Evolutionary conservation across 2,797 vertebrate species (phyloP).

Genomic region (Fratercula arctica): DNA sequence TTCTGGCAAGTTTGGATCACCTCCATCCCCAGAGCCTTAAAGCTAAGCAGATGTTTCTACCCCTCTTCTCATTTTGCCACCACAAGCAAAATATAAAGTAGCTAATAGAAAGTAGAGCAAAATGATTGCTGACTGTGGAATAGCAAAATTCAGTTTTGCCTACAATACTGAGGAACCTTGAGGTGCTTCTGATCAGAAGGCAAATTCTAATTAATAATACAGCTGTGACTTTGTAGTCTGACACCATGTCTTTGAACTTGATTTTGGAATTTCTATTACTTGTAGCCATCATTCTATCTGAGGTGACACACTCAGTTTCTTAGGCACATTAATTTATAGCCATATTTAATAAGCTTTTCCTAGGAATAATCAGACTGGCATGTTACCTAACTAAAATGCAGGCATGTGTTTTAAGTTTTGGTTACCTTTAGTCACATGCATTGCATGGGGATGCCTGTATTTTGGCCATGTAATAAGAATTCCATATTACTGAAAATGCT

Average conservation of each 20-base stretch:
- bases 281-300: not conserved
- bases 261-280: not conserved
- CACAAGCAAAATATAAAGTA: not conserved
- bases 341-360: not conserved
- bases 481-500: not conserved
- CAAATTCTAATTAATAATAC: not conserved
- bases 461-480: not conserved
- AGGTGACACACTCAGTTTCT: not conserved
- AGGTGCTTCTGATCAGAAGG: not conserved
- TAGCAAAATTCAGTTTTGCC: not conserved
- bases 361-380: not conserved
- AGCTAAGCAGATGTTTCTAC: not conserved
- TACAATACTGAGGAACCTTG: not conserved
- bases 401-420: not conserved
- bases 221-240: not conserved
- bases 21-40: not conserved
- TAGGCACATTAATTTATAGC: not conserved
- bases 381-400: not conserved
- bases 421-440: not conserved
- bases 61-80: not conserved
- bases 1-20: not conserved
- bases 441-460: not conserved
- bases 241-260: not conserved
- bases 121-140: not conserved
- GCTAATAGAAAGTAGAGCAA: not conserved